These are phyloP conservation scores for Isoperla grammatica DNA, from an alignment of 2,888 invertebrate genomes.

Conservation along the genomic window DNA sequence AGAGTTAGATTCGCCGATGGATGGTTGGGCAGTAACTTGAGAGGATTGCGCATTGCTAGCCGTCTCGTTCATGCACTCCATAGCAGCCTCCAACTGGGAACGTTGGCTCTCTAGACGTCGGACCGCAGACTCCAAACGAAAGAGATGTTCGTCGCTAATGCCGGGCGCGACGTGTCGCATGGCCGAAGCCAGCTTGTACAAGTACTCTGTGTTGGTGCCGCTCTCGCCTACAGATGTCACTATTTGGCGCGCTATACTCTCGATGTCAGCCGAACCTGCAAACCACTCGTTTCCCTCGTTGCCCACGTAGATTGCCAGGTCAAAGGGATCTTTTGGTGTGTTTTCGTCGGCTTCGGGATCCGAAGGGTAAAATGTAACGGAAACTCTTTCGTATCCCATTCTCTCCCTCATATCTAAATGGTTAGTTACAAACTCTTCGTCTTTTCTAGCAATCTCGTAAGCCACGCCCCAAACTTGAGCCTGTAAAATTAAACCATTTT, in stretches of 20 bases:
- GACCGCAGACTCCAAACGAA: constrained; percentile 60
- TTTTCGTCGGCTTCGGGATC: constrained; percentile 20
- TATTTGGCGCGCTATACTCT: constrained; percentile 76
- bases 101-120: constrained; percentile 19
- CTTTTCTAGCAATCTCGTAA: constrained; percentile 69
- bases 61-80: too few species aligned
- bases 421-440: constrained; percentile 63
- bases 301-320: constrained; percentile 75
- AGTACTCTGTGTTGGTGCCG: constrained; percentile 87
- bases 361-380: constrained; percentile 64
- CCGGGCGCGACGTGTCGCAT: constrained; percentile 71
- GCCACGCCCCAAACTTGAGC: constrained; percentile 87
- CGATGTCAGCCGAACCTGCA: constrained; percentile 67
- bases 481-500: too few species aligned
- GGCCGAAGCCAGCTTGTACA: constrained; percentile 73
- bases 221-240: constrained; percentile 70
- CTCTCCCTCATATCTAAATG: constrained; percentile 90
- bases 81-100: too few species aligned
- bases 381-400: constrained; percentile 77
- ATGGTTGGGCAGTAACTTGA: too few species aligned
- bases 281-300: constrained; percentile 74
- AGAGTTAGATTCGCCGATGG: too few species aligned
- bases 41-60: too few species aligned
- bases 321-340: constrained; percentile 51
- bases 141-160: constrained; percentile 70